Evolutionary conservation across 92 coral and sea anemone species (phyloP).

Genomic region (Desmophyllum pertusum): DNA sequence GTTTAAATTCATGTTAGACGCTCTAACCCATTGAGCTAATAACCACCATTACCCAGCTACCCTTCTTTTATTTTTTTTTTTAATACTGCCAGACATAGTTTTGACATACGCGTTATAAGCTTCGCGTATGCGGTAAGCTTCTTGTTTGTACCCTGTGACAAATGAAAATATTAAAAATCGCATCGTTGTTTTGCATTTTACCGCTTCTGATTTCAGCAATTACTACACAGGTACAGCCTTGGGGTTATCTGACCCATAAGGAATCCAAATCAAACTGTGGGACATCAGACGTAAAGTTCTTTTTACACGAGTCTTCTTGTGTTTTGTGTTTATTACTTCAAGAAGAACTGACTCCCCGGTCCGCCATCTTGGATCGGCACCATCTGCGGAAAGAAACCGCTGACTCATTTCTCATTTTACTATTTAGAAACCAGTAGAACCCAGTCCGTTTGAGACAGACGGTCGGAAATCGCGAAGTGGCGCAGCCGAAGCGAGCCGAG

Average conservation of each 20-base stretch:
- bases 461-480: too few relatives aligned
- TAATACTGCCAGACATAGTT: too few relatives aligned
- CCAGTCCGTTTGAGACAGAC: too few relatives aligned
- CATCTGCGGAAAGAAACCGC: not conserved
- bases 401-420: not conserved
- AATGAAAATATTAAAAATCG: too few relatives aligned
- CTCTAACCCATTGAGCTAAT: too few relatives aligned
- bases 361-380: conserved; percentile 92
- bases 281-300: conserved; percentile 85
- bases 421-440: not conserved
- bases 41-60: too few relatives aligned
- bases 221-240: conserved; percentile 77
- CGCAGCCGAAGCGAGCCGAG: too few relatives aligned
- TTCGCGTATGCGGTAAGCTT: too few relatives aligned
- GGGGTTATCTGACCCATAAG: conserved; percentile 75
- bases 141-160: conserved; percentile 23
- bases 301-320: conserved; percentile 74
- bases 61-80: too few relatives aligned
- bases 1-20: not conserved
- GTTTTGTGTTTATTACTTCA: conserved; percentile 84
- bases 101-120: too few relatives aligned
- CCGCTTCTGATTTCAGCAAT: conserved; percentile 90
- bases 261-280: conserved; percentile 80
- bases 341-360: conserved; percentile 69
- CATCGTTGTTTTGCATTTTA: conserved; percentile 15